phyloP scores from a whole-genome alignment of 2,888 invertebrate species.

The Ectobius pallidus region DNA sequence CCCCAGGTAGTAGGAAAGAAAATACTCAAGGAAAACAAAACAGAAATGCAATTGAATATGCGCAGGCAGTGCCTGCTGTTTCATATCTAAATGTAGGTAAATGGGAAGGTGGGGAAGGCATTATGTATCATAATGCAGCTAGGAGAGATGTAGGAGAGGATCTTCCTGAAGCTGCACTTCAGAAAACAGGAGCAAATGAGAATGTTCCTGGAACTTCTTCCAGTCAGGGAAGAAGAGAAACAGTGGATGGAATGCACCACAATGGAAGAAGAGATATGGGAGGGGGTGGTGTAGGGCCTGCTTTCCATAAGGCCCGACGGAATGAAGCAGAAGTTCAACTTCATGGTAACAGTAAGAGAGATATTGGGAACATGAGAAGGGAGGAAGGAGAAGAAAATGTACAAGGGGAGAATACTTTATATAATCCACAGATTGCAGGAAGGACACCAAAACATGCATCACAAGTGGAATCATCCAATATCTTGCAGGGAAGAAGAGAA shows the following conservation, averaged over 20 bases:
- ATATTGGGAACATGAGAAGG: too few species aligned
- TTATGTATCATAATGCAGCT: too few species aligned
- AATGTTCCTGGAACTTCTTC: too few species aligned
- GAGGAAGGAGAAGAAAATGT: neutral
- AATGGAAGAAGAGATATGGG: conserved; percentile 44
- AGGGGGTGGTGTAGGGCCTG: neutral
- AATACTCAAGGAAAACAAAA: neutral
- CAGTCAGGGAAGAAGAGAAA: conserved; percentile 45
- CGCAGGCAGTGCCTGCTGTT: neutral
- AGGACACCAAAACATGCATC: neutral
- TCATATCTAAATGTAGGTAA: too few species aligned
- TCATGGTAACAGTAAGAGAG: neutral
- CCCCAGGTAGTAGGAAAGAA: conserved; percentile 53
- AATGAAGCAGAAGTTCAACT: neutral
- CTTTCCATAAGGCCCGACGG: neutral
- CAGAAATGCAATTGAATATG: neutral
- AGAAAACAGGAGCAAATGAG: conserved; percentile 14
- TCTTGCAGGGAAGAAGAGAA: neutral
- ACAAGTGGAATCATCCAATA: too few species aligned
- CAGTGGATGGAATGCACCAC: conserved; percentile 45
- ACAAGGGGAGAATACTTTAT: neutral
- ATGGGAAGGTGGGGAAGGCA: too few species aligned
- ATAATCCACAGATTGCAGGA: too few species aligned
- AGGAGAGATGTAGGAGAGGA: too few species aligned
- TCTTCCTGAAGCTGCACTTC: neutral